phyloP scores from a whole-genome alignment of 2,797 vertebrate genomes.

The Dermochelys coriacea region DNA sequence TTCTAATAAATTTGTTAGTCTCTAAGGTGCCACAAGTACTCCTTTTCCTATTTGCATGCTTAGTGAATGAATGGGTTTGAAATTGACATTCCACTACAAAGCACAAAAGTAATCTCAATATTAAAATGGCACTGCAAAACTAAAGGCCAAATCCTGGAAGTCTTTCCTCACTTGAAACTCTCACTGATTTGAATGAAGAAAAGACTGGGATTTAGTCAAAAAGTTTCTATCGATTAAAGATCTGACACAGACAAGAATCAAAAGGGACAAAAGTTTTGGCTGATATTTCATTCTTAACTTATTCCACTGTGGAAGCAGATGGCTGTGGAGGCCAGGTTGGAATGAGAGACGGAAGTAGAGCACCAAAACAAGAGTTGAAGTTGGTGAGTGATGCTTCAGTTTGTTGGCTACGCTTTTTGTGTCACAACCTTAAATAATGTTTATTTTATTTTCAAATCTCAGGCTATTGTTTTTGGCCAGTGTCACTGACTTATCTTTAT shows the following conservation, averaged over 20 bases:
- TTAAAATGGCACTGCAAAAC: constrained; percentile 18
- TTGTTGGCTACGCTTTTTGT: not conserved
- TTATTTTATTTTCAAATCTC: not conserved
- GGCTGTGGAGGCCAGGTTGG: not conserved
- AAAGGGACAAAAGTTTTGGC: not conserved
- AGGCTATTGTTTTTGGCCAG: not conserved
- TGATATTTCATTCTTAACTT: not conserved
- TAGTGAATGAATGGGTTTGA: constrained; percentile 12
- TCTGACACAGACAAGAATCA: not conserved
- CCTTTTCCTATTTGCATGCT: not conserved
- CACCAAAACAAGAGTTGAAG: not conserved
- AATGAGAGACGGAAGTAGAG: not conserved
- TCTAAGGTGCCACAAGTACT: too few species aligned
- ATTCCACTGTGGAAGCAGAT: not conserved
- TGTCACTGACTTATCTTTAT: not conserved
- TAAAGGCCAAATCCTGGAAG: not conserved
- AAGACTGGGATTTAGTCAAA: not conserved
- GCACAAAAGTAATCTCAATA: constrained; percentile 36
- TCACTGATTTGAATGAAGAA: not conserved
- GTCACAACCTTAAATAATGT: not conserved
- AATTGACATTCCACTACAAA: constrained; percentile 8
- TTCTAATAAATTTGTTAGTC: too few species aligned
- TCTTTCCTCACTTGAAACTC: not conserved
- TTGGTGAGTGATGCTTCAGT: not conserved
- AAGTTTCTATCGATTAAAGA: not conserved